These are phyloP conservation scores for Bilobella aurantiaca DNA, from an alignment of 1,140 invertebrate genomes.

Conservation along the genomic window DNA sequence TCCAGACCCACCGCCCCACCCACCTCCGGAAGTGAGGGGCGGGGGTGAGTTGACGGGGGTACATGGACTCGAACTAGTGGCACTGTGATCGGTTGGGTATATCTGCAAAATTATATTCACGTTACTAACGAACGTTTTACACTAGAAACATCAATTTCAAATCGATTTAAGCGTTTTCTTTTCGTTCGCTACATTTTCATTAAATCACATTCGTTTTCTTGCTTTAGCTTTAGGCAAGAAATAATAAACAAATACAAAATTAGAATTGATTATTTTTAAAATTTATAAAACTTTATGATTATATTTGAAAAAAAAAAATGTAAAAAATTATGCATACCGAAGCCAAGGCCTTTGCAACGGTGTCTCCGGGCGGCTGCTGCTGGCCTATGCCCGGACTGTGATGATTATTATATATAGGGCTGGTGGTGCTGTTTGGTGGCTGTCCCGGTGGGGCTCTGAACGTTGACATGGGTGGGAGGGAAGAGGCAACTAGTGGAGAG, in stretches of 20 bases:
- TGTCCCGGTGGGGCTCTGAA: conserved; percentile 54
- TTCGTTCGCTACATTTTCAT: too few species aligned
- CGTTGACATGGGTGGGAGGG: conserved; percentile 85
- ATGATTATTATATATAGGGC: conserved; percentile 44
- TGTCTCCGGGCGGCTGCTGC: conserved; percentile 52
- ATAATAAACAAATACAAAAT: too few species aligned
- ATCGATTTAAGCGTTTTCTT: too few species aligned
- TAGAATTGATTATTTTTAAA: too few species aligned
- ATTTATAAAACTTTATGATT: too few species aligned
- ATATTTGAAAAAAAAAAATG: too few species aligned
- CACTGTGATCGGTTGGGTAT: conserved; percentile 76
- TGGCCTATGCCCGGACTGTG: conserved; percentile 39
- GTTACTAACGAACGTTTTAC: too few species aligned
- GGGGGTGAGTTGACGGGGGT: conserved; percentile 71
- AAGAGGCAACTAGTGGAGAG: conserved; percentile 54
- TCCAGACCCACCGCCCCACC: conserved; percentile 30
- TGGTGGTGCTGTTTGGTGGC: conserved; percentile 41
- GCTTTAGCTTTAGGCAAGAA: too few species aligned
- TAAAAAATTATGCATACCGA: conserved; percentile 46
- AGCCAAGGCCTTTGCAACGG: conserved; percentile 65
- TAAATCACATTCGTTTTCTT: too few species aligned
- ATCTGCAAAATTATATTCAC: conserved; percentile 50
- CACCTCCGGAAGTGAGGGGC: conserved; percentile 49
- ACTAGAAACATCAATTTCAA: too few species aligned
- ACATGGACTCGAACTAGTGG: conserved; percentile 77